Percentiles rank a stretch among this genome's conserved stretches.
These are phyloP conservation scores for Ivindomyrus marchei DNA, from an alignment of 2,113 vertebrate genomes.

Conservation along the genomic window DNA sequence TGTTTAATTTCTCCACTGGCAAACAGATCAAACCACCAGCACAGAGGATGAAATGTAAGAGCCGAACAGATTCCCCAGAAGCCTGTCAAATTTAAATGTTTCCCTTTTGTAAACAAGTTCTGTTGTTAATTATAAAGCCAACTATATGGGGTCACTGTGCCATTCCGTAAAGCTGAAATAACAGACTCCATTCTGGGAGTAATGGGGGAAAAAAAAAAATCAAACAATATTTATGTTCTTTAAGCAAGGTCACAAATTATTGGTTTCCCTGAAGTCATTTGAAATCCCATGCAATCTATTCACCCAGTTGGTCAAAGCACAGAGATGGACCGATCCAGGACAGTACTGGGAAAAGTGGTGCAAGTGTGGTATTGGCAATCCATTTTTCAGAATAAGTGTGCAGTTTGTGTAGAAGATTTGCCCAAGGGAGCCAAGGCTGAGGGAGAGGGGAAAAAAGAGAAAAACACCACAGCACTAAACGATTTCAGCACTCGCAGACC, in stretches of 20 bases:
- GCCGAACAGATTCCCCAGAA: slow-evolving; percentile 25
- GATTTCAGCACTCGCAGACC: slow-evolving; percentile 12
- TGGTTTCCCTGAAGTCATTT: slow-evolving; percentile 30
- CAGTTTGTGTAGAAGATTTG: slow-evolving; percentile 28
- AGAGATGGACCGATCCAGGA: slow-evolving; percentile 15
- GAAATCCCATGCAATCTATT: slow-evolving; percentile 16
- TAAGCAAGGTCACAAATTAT: slow-evolving; percentile 33
- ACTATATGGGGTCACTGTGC: slow-evolving; percentile 7
- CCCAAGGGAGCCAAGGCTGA: slow-evolving; percentile 28
- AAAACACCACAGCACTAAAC: slow-evolving; percentile 14
- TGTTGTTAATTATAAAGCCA: slow-evolving; percentile 36
- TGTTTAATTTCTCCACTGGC: slow-evolving; percentile 37
- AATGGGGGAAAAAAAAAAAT: slow-evolving; percentile 23
- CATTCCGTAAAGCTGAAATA: slow-evolving; percentile 23
- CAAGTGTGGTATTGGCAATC: slow-evolving; percentile 33
- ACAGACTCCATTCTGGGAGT: slow-evolving; percentile 21
- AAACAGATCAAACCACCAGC: slow-evolving; percentile 34
- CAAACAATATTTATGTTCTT: slow-evolving; percentile 30
- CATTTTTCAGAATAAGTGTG: slow-evolving; percentile 16
- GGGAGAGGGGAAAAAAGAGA: background rate
- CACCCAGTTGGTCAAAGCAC: slow-evolving; percentile 14
- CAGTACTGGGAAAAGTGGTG: slow-evolving; percentile 36
- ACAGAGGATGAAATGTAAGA: slow-evolving; percentile 30
- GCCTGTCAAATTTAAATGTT: slow-evolving; percentile 28
- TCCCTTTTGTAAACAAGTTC: slow-evolving; percentile 36